A percentile compares a stretch with the other conserved stretches of the same genome.
phyloP scores from a whole-genome alignment of 2,888 invertebrate species.

The Margaritifera margaritifera region DNA sequence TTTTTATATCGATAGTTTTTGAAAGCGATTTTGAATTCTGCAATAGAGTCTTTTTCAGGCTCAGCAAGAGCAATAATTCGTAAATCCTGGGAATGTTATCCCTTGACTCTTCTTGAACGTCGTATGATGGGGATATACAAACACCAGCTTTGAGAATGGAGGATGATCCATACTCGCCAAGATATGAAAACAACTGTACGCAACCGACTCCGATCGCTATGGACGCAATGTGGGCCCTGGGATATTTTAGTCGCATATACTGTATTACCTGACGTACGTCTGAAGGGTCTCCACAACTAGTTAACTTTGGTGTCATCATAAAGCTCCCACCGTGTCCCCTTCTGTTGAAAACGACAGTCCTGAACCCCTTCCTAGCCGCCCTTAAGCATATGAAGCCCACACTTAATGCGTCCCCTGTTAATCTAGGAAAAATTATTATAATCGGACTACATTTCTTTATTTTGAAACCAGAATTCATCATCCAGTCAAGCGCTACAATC shows the following conservation, averaged over 20 bases:
- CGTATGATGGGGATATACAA: conserved; percentile 66
- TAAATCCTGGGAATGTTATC: conserved; percentile 49
- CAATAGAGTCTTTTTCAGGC: conserved; percentile 52
- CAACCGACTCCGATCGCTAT: conserved; percentile 64
- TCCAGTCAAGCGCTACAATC: conserved; percentile 67
- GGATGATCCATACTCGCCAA: conserved; percentile 68
- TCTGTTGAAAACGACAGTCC: conserved; percentile 64
- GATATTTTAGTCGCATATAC: conserved; percentile 55
- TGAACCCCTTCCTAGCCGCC: conserved; percentile 51
- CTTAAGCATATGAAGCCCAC: conserved; percentile 41
- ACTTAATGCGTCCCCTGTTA: conserved; percentile 55
- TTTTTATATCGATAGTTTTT: conserved; percentile 49
- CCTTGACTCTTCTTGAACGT: conserved; percentile 43
- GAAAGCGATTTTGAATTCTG: conserved; percentile 52
- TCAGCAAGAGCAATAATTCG: conserved; percentile 47
- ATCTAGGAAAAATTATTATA: conserved; percentile 58
- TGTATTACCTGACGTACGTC: conserved; percentile 63
- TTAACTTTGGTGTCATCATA: conserved; percentile 62
- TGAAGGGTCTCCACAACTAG: conserved; percentile 61
- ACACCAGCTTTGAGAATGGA: conserved; percentile 55
- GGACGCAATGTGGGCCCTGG: conserved; percentile 51
- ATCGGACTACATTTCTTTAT: conserved; percentile 44
- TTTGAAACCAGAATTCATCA: conserved; percentile 28
- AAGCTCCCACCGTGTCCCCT: conserved; percentile 63
- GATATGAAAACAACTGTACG: conserved; percentile 63